Evolutionary conservation across 2,797 vertebrate species (phyloP).

Genomic region (Trichosurus vulpecula): DNA sequence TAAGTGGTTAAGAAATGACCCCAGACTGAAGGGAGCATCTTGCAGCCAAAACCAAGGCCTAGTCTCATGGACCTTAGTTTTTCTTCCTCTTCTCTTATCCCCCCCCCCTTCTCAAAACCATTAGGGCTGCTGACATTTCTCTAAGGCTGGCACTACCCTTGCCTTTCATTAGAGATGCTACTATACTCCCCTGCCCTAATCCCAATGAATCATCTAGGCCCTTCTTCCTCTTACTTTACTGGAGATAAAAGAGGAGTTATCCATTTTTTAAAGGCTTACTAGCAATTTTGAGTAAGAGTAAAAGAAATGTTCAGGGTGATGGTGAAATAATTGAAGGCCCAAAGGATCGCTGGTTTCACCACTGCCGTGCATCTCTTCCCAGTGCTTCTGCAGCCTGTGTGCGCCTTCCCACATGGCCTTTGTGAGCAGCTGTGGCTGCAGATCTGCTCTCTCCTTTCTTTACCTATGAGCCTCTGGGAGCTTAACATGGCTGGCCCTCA

Average conservation of each 20-base stretch:
- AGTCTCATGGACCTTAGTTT: background rate
- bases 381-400: too few relatives aligned
- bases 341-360: too few relatives aligned
- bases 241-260: background rate
- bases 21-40: background rate
- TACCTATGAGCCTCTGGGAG: too few relatives aligned
- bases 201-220: background rate
- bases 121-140: background rate
- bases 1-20: constrained; percentile 62
- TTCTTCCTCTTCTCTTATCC: background rate
- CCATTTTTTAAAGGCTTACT: background rate
- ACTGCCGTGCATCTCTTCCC: too few relatives aligned
- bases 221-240: background rate
- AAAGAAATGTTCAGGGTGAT: background rate
- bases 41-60: background rate
- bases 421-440: too few relatives aligned
- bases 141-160: background rate
- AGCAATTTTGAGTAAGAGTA: background rate
- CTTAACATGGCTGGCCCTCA: too few relatives aligned
- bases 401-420: too few relatives aligned
- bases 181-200: background rate
- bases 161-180: background rate
- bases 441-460: too few relatives aligned
- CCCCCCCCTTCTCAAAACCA: background rate
- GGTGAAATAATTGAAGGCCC: too few relatives aligned